Evolutionary conservation across 2,888 invertebrate genomes (phyloP).

Genomic region (Linnaemya tessellans): DNA sequence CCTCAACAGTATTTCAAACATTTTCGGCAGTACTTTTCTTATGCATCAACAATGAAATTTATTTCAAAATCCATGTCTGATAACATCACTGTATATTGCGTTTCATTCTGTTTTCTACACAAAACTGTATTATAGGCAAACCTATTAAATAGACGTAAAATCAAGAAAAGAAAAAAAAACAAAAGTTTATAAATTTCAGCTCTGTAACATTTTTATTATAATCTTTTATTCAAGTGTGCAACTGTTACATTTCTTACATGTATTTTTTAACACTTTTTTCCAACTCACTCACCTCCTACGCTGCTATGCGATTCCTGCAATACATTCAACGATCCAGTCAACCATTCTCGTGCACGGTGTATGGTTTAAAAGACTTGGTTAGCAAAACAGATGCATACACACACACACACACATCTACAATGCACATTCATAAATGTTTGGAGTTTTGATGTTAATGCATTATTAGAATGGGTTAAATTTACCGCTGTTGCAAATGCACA

Average conservation of each 20-base stretch:
- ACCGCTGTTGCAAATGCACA: slow-evolving; percentile 59
- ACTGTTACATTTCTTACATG: slow-evolving; percentile 4
- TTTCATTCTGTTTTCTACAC: background rate
- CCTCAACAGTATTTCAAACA: too few relatives aligned
- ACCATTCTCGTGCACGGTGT: slow-evolving; percentile 35
- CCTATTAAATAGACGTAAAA: slow-evolving; percentile 29
- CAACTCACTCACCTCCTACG: slow-evolving; percentile 39
- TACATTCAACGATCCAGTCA: slow-evolving; percentile 35
- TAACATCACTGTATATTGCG: background rate
- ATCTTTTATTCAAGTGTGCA: slow-evolving; percentile 56
- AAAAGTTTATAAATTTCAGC: slow-evolving; percentile 64
- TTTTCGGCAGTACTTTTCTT: background rate
- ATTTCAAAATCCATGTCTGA: background rate
- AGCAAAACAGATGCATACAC: background rate
- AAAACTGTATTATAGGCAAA: slow-evolving; percentile 30
- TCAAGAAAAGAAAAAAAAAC: slow-evolving; percentile 10
- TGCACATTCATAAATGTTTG: slow-evolving; percentile 16
- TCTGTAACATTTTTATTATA: slow-evolving; percentile 67
- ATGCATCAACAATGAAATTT: background rate
- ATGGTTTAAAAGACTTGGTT: slow-evolving; percentile 9
- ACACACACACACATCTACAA: too few relatives aligned
- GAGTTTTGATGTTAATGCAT: slow-evolving; percentile 28
- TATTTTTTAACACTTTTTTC: slow-evolving; percentile 53
- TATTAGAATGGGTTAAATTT: slow-evolving; percentile 65
- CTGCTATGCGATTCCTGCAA: slow-evolving; percentile 61